Percentiles rank a stretch among this genome's conserved stretches.
Evolutionary conservation across 64 coral and sea anemone genomes (phyloP).

Genomic region (Pocillopora verrucosa): DNA sequence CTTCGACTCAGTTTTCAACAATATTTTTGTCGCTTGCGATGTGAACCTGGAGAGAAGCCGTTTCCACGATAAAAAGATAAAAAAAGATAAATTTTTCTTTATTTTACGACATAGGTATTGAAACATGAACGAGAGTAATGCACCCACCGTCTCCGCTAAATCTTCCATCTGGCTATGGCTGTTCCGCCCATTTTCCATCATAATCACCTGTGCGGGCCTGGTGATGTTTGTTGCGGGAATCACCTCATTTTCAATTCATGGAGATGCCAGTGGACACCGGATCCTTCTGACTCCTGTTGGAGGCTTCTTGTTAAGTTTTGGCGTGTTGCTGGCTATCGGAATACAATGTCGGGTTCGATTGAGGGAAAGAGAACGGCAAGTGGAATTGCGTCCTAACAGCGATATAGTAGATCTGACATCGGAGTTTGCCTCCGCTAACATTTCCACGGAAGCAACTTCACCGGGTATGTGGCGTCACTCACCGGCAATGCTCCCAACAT

Average conservation of each 20-base stretch:
- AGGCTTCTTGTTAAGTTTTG: background rate
- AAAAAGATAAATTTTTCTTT: too few species aligned
- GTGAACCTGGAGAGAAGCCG: too few species aligned
- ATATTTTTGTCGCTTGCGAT: too few species aligned
- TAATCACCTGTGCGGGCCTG: background rate
- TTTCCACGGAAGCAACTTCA: background rate
- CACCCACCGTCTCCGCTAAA: background rate
- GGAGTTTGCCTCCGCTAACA: background rate
- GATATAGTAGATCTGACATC: background rate
- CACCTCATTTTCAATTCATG: background rate
- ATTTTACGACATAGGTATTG: background rate
- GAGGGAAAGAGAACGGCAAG: background rate
- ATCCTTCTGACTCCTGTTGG: background rate
- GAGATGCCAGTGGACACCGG: background rate
- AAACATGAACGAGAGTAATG: background rate
- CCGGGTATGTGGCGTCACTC: background rate
- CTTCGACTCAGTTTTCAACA: too few species aligned
- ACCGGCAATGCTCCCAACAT: background rate
- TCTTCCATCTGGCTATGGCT: background rate
- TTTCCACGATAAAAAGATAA: too few species aligned
- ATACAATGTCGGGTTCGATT: background rate
- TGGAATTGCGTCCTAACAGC: background rate
- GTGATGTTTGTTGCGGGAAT: background rate
- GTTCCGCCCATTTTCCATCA: background rate
- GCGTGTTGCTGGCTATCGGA: background rate